Conservation (phyloP, 2,888 invertebrate species). For the Seira ritae region DNA sequence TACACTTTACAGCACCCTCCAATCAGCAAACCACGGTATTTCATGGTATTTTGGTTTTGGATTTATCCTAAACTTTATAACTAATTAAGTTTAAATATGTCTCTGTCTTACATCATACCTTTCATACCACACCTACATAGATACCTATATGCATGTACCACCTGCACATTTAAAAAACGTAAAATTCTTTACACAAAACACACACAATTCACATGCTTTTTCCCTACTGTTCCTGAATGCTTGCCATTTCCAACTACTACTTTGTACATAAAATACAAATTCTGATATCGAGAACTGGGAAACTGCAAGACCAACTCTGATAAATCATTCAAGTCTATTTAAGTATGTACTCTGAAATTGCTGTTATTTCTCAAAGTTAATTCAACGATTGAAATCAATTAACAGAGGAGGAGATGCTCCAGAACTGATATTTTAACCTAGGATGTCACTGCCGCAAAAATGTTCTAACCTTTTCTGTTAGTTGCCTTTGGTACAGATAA, state of each 20-base stretch:
- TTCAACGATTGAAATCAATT: neutral
- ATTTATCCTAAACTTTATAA: constrained; percentile 41
- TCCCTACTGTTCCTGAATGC: constrained; percentile 6
- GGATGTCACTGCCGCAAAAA: constrained; percentile 64
- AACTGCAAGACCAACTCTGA: neutral
- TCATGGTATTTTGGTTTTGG: constrained; percentile 54
- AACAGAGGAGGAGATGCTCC: constrained; percentile 10
- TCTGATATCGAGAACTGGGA: constrained; percentile 29
- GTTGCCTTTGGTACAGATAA: constrained; percentile 30
- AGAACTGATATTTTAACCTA: constrained; percentile 61
- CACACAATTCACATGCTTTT: neutral
- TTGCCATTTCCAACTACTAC: constrained; percentile 29
- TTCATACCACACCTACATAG: constrained; percentile 25
- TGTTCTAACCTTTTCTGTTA: constrained; percentile 23
- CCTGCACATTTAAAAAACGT: too few species aligned
- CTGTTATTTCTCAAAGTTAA: neutral
- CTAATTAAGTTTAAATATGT: neutral
- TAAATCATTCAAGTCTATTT: neutral
- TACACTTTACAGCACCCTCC: constrained; percentile 74
- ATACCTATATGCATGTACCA: too few species aligned
- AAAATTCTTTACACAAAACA: neutral
- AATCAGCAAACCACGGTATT: constrained; percentile 72
- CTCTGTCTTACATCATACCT: constrained; percentile 23
- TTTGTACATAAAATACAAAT: constrained; percentile 64
- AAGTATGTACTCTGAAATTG: neutral